These are phyloP conservation scores for Australoheros facetus DNA, from an alignment of 2,797 vertebrate genomes.

Conservation along the genomic window DNA sequence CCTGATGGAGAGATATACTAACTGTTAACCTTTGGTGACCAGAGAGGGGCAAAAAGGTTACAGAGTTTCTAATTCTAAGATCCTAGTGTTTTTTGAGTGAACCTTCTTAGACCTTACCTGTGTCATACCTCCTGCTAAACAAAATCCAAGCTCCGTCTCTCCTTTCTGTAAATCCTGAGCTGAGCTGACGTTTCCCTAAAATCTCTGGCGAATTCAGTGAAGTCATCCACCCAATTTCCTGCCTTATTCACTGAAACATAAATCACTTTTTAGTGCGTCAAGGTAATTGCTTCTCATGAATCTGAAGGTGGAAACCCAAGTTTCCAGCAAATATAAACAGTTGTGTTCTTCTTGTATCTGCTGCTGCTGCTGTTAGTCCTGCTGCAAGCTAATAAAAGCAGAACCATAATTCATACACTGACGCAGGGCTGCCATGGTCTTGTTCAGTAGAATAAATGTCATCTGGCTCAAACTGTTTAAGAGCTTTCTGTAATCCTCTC, in stretches of 20 bases:
- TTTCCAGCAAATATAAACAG: slow-evolving; percentile 13
- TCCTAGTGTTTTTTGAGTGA: background rate
- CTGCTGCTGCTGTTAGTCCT: background rate
- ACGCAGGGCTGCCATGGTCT: background rate
- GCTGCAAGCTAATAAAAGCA: slow-evolving; percentile 26
- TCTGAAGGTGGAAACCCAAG: slow-evolving; percentile 9
- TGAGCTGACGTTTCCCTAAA: slow-evolving; percentile 31
- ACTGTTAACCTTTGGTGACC: background rate
- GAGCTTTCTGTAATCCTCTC: slow-evolving; percentile 63
- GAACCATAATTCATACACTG: slow-evolving; percentile 1
- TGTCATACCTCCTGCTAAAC: slow-evolving; percentile 4
- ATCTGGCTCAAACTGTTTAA: slow-evolving; percentile 53
- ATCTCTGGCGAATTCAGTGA: slow-evolving; percentile 43
- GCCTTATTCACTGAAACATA: slow-evolving; percentile 29
- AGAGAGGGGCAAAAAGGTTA: background rate
- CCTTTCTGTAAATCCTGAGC: slow-evolving; percentile 30
- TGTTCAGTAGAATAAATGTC: slow-evolving; percentile 36
- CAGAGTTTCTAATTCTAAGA: background rate
- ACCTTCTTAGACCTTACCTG: background rate
- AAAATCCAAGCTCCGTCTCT: slow-evolving; percentile 38
- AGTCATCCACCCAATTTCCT: slow-evolving; percentile 50
- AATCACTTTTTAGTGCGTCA: slow-evolving; percentile 40
- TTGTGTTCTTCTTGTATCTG: slow-evolving; percentile 1
- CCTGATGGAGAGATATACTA: background rate
- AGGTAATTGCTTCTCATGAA: slow-evolving; percentile 28